phyloP scores from a whole-genome alignment of 2,113 vertebrate genomes.

The Platysteira castanea region DNA sequence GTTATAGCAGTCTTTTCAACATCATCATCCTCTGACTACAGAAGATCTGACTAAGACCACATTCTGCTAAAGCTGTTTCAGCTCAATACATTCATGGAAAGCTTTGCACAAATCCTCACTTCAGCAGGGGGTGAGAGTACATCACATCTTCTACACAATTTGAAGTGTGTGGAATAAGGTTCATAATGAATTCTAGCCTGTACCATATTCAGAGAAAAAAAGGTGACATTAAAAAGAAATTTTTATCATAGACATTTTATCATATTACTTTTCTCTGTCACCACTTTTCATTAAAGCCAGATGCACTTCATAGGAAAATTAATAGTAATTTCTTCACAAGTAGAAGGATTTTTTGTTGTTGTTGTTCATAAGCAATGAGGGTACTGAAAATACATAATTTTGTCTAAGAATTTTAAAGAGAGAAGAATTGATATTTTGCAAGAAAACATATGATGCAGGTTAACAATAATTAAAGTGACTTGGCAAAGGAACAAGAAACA shows the following conservation, averaged over 20 bases:
- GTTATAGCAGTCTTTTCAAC: neutral
- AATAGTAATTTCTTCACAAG: neutral
- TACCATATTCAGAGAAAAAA: neutral
- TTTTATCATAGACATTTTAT: neutral
- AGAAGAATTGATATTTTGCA: neutral
- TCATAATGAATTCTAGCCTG: neutral
- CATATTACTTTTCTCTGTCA: neutral
- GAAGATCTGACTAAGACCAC: neutral
- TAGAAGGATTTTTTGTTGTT: neutral
- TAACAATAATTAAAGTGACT: neutral
- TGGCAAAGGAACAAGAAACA: neutral
- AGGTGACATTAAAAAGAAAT: neutral
- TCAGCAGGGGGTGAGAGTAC: neutral
- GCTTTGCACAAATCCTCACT: neutral
- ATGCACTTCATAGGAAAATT: neutral
- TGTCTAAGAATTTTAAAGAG: neutral
- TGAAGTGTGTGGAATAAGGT: neutral
- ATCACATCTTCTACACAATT: neutral
- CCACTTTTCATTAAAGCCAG: neutral
- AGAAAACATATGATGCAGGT: neutral
- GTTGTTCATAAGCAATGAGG: neutral
- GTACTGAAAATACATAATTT: neutral
- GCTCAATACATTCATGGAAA: neutral
- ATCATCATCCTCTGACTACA: neutral
- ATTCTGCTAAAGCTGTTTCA: neutral